Evolutionary conservation across 1,140 invertebrate species (phyloP), one percentile per base, ranked within the genome.

Genomic region (Diorhabda sublineata): DNA sequence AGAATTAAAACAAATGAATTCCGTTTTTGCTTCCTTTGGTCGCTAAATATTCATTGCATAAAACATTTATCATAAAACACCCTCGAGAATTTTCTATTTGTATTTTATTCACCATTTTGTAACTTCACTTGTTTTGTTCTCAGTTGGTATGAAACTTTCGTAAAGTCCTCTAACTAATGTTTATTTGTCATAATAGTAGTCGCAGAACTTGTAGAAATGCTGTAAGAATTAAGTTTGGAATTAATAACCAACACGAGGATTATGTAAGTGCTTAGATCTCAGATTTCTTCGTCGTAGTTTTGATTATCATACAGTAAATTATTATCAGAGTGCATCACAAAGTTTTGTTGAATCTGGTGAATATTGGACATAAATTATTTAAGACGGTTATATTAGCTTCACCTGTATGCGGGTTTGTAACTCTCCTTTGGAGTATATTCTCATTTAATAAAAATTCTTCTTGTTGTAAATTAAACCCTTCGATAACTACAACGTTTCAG

Each of bases 1-100:
- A 52, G n/a, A 52, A 52, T 52, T 52, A n/a, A 52, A 52, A 52
- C 47, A 52, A 52, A 52, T 52, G 47, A 52, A 52, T 6, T 52
- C 47, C 47, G 47, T 52, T 52, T 6, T 6, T 52, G 47, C 4
- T 52, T 52, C n/a, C 47, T 52, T n/a, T 6, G 47, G n/a, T n/a
- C 6, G 47, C n/a, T 52, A n/a, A 52, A 52, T 52, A 52, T 52
- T 52, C 47, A 52, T 52, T 52, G 47, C 47, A 52, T 52, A 8
- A 8, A 6, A n/a, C 47, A 52, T 52, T 26, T 52, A 52, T 52
- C 6, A n/a, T 6, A n/a, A 52, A 52, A 52, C 47, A 52, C 47
- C 47, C 47, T 52, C 6, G 47, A 52, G 47, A 6, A 52, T 8
- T 8, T 52, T 4, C 47, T 52, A 52, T 52, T n/a, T n/a, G 47